phyloP scores from a whole-genome alignment of 2,888 invertebrate species.

The Clostera curtula region DNA sequence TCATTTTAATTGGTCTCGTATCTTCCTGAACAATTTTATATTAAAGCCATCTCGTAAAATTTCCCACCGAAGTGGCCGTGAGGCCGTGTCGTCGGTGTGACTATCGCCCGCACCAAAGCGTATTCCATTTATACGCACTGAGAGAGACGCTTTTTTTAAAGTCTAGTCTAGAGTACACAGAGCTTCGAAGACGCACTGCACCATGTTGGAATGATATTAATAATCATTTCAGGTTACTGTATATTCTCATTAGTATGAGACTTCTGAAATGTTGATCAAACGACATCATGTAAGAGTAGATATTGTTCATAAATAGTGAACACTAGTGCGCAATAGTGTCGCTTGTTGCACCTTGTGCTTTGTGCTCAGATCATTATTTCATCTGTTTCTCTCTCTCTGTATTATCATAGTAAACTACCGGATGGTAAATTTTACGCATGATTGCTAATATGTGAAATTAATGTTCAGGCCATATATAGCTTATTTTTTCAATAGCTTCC shows the following conservation, averaged over 20 bases:
- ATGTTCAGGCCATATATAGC: constrained; percentile 46
- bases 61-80: constrained; percentile 26
- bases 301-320: constrained; percentile 30
- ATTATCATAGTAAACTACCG: constrained; percentile 27
- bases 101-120: constrained; percentile 66
- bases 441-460: constrained; percentile 61
- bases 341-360: constrained; percentile 33
- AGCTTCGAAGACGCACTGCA: constrained; percentile 13
- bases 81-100: constrained; percentile 54
- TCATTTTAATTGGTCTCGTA: constrained; percentile 34
- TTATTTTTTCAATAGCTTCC: constrained; percentile 43
- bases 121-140: constrained; percentile 31
- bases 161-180: too few relatives aligned
- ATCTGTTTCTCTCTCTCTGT: constrained; percentile 26
- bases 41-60: constrained; percentile 54
- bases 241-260: too few relatives aligned
- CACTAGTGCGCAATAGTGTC: constrained; percentile 31
- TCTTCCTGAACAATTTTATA: constrained; percentile 62
- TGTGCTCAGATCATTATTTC: constrained; percentile 21
- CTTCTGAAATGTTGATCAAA: constrained; percentile 50
- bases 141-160: constrained; percentile 45
- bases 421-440: constrained; percentile 41
- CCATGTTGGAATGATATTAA: constrained; percentile 24
- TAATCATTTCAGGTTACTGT: too few relatives aligned
- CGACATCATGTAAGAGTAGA: constrained; percentile 25